Conservation (phyloP, 2,113 vertebrate species). For the Pan troglodytes region NHGRI_mPanTro3-v2.1_pri NC_072407.2:123054501-123055000, state of each 20-base stretch:
- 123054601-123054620: neutral
- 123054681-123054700: neutral
- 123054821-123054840: neutral
- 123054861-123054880: neutral
- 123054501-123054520: neutral
- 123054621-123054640: neutral
- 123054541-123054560: constrained; percentile 33
- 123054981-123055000: rapidly evolving
- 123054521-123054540: constrained; percentile 13
- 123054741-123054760: neutral
- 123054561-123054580: neutral
- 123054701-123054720: neutral
- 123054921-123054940: neutral
- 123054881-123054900: neutral
- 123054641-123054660: neutral
- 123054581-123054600: neutral
- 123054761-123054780: rapidly evolving
- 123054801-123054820: neutral
- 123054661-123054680: neutral
- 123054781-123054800: rapidly evolving
- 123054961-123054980: neutral
- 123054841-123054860: rapidly evolving
- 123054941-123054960: neutral
- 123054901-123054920: neutral
- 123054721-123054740: rapidly evolving